Conservation (phyloP, 2,888 invertebrate species). For the Phrixothrix hirtus region DNA sequence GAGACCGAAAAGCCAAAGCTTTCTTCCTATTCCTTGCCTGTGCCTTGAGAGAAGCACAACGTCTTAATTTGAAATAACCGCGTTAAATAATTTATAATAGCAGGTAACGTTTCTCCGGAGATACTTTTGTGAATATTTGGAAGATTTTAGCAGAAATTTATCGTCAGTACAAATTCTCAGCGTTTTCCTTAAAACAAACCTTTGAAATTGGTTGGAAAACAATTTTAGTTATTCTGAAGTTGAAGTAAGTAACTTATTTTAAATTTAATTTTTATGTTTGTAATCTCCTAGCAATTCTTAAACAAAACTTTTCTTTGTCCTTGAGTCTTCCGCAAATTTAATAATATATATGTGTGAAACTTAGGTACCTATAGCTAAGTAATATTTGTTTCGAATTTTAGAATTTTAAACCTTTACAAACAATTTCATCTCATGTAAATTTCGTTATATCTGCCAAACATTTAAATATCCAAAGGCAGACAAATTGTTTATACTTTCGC, state of each 20-base stretch:
- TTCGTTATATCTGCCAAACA: too few species aligned
- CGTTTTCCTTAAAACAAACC: not conserved
- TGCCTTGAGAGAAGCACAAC: slow-evolving; percentile 35
- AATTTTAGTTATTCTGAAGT: not conserved
- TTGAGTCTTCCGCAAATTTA: too few species aligned
- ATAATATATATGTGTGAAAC: too few species aligned
- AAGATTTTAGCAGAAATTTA: slow-evolving; percentile 40
- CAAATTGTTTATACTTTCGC: too few species aligned
- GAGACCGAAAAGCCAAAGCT: slow-evolving; percentile 14
- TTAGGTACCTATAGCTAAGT: too few species aligned
- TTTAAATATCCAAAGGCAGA: too few species aligned
- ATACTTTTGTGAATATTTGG: slow-evolving; percentile 38
- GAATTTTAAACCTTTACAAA: too few species aligned
- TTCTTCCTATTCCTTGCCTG: slow-evolving; percentile 20
- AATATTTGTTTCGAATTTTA: too few species aligned
- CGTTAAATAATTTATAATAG: slow-evolving; percentile 46
- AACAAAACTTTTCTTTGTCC: too few species aligned
- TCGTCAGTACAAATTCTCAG: slow-evolving; percentile 23
- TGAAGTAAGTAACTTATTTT: slow-evolving; percentile 2
- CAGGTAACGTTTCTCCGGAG: slow-evolving; percentile 40
- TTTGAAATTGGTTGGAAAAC: not conserved
- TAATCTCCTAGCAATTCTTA: too few species aligned
- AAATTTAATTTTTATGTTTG: too few species aligned
- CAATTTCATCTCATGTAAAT: too few species aligned
- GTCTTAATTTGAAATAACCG: slow-evolving; percentile 45